phyloP scores from a whole-genome alignment of 53 echinoderm and acorn worm genomes.

The Patiria pectinifera region DNA sequence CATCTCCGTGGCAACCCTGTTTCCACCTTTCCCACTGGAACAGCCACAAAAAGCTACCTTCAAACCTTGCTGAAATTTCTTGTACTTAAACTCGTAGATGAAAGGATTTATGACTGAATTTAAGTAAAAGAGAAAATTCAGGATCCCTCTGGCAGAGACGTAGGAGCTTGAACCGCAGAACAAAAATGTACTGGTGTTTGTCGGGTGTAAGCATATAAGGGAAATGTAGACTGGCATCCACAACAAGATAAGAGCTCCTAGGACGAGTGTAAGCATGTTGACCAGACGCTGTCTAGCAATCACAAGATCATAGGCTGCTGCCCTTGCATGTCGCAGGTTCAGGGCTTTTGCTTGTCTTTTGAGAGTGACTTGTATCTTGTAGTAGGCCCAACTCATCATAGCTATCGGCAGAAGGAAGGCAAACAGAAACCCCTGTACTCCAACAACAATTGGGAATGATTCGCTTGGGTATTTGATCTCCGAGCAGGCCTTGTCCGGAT shows the following conservation, averaged over 20 bases:
- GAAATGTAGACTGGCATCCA: constrained; percentile 14
- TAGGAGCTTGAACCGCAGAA: not conserved
- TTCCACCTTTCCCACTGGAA: not conserved
- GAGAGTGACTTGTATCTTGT: too few relatives aligned
- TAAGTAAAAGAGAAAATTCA: not conserved
- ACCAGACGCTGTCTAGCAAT: too few relatives aligned
- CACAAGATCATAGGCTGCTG: too few relatives aligned
- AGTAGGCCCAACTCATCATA: not conserved
- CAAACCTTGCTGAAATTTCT: not conserved
- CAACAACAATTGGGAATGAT: not conserved
- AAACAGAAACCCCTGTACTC: not conserved
- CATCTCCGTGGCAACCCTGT: constrained; percentile 6
- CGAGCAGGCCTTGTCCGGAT: not conserved
- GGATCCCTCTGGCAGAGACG: not conserved
- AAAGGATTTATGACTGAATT: constrained; percentile 42
- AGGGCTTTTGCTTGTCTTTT: too few relatives aligned
- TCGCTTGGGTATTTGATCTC: not conserved
- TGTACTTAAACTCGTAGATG: too few relatives aligned
- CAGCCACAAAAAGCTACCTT: constrained; percentile 2
- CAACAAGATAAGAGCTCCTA: not conserved
- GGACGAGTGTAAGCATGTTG: too few relatives aligned
- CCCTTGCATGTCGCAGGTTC: too few relatives aligned
- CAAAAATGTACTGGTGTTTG: not conserved
- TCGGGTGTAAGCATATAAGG: not conserved
- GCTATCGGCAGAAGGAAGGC: constrained; percentile 9